These are phyloP conservation scores for Rutilus rutilus DNA, from an alignment of 2,113 vertebrate genomes.

Conservation along the genomic window DNA sequence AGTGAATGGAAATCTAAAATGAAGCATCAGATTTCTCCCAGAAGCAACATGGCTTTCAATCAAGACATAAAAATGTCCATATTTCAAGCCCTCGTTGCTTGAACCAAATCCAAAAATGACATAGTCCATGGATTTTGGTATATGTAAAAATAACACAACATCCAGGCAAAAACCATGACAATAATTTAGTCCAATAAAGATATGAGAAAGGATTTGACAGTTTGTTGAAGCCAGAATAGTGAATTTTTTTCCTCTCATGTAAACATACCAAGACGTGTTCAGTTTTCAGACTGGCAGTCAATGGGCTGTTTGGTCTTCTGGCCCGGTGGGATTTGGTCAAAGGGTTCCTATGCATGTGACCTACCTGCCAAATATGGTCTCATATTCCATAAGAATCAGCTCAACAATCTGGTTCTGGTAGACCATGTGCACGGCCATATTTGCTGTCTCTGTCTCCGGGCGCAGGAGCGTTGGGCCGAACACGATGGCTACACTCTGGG, in stretches of 20 bases:
- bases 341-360: conserved; percentile 29
- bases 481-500: conserved; percentile 94
- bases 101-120: not conserved
- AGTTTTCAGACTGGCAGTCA: conserved; percentile 16
- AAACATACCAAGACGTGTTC: conserved; percentile 8
- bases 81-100: not conserved
- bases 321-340: not conserved
- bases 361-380: conserved; percentile 86
- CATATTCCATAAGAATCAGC: conserved; percentile 89
- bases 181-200: not conserved
- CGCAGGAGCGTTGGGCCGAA: conserved; percentile 94
- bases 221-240: not conserved
- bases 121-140: not conserved
- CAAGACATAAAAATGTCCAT: not conserved
- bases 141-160: not conserved
- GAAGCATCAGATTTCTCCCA: not conserved
- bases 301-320: not conserved
- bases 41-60: not conserved
- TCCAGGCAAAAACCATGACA: not conserved
- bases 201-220: too few species aligned
- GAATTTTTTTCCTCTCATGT: not conserved
- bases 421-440: conserved; percentile 94
- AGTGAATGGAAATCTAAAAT: conserved; percentile 24
- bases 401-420: conserved; percentile 99
- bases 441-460: conserved; percentile 90